phyloP scores from a whole-genome alignment of 2,888 invertebrate genomes.

The Thalpophila matura region DNA sequence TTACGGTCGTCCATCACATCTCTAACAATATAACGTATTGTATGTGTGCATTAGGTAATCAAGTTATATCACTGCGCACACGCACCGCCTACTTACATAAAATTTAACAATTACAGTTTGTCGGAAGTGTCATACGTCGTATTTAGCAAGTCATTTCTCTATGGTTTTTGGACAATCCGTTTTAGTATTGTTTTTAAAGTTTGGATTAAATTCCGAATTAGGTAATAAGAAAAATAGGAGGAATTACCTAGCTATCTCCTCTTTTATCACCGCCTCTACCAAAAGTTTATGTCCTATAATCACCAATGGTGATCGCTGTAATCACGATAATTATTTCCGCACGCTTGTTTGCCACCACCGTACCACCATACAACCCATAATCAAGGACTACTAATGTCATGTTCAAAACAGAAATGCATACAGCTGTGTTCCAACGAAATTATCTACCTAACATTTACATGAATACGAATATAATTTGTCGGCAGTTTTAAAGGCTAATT shows the following conservation, averaged over 20 bases:
- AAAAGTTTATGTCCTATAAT: too few relatives aligned
- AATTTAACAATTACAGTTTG: slow-evolving; percentile 59
- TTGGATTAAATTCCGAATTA: neutral
- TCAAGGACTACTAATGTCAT: too few relatives aligned
- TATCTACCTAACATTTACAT: neutral
- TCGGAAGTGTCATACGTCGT: slow-evolving; percentile 54
- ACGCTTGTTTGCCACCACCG: too few relatives aligned
- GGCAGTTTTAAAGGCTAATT: slow-evolving; percentile 22
- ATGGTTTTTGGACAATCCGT: slow-evolving; percentile 6
- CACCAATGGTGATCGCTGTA: too few relatives aligned
- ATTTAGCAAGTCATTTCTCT: slow-evolving; percentile 47
- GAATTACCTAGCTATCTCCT: too few relatives aligned
- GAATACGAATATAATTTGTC: neutral
- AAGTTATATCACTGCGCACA: slow-evolving; percentile 56
- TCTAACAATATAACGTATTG: slow-evolving; percentile 46
- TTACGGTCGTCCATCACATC: slow-evolving; percentile 26
- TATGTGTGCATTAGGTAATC: slow-evolving; percentile 50
- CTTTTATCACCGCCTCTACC: too few relatives aligned
- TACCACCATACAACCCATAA: neutral
- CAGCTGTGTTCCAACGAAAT: neutral
- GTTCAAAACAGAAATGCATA: neutral
- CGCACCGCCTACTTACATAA: slow-evolving; percentile 59
- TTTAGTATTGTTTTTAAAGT: neutral
- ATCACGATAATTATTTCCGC: too few relatives aligned
- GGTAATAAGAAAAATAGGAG: too few relatives aligned